Conservation (phyloP, 2,888 invertebrate genomes). For the Myopa testacea region DNA sequence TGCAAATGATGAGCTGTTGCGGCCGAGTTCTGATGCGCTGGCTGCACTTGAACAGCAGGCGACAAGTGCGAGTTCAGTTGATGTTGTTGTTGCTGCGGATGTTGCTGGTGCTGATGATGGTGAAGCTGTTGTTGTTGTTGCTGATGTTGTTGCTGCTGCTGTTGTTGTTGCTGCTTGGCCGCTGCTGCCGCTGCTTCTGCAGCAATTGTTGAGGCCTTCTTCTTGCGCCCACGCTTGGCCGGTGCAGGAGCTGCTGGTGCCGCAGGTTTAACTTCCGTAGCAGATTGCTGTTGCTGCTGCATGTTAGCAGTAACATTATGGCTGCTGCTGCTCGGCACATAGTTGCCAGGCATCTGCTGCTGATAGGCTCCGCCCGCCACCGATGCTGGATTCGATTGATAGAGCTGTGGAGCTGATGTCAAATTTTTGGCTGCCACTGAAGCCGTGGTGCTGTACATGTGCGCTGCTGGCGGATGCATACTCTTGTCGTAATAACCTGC, state of each 20-base stretch:
- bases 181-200: slow-evolving; percentile 54
- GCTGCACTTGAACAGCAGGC: slow-evolving; percentile 48
- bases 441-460: slow-evolving; percentile 70
- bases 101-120: slow-evolving; percentile 54
- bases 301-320: slow-evolving; percentile 39
- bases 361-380: slow-evolving; percentile 41
- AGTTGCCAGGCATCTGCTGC: slow-evolving; percentile 53
- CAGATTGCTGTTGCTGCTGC: slow-evolving; percentile 45
- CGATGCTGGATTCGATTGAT: slow-evolving; percentile 43
- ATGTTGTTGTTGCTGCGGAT: slow-evolving; percentile 50
- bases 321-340: slow-evolving; percentile 45
- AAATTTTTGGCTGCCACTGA: slow-evolving; percentile 62
- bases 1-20: slow-evolving; percentile 56
- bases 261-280: slow-evolving; percentile 32
- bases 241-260: slow-evolving; percentile 49
- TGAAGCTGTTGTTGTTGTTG: slow-evolving; percentile 49
- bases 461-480: slow-evolving; percentile 72
- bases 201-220: slow-evolving; percentile 59
- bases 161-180: slow-evolving; percentile 51
- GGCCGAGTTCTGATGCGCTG: slow-evolving; percentile 42
- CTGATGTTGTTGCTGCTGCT: slow-evolving; percentile 45
- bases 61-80: slow-evolving; percentile 53
- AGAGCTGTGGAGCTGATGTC: slow-evolving; percentile 47
- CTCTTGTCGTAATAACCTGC: slow-evolving; percentile 72
- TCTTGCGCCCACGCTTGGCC: slow-evolving; percentile 61